phyloP scores from a whole-genome alignment of 2,113 vertebrate species.

The Tautogolabrus adspersus region DNA sequence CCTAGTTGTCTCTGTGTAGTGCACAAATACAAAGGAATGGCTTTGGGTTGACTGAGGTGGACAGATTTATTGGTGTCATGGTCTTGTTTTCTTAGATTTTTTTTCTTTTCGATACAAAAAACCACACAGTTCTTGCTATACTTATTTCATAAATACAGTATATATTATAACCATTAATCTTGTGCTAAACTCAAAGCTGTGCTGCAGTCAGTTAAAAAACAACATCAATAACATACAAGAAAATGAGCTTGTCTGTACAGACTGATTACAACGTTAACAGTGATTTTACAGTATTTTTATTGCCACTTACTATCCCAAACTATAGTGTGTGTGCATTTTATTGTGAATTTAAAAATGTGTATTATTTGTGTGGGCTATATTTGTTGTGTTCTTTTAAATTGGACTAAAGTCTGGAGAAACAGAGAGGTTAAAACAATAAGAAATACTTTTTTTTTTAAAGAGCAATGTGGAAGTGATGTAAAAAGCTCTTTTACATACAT shows the following conservation, averaged over 20 bases:
- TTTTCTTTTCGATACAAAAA: slow-evolving; percentile 62
- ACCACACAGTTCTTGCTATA: slow-evolving; percentile 60
- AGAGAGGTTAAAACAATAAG: slow-evolving; percentile 69
- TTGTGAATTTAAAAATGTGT: slow-evolving; percentile 6
- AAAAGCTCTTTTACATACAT: slow-evolving; percentile 68
- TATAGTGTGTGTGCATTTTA: slow-evolving; percentile 16
- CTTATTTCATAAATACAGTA: slow-evolving; percentile 74
- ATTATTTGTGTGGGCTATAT: slow-evolving; percentile 19
- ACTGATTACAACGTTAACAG: slow-evolving; percentile 65
- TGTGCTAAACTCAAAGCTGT: slow-evolving; percentile 77
- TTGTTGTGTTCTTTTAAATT: slow-evolving; percentile 12
- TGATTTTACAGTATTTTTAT: slow-evolving; percentile 65
- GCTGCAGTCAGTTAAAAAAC: slow-evolving; percentile 65
- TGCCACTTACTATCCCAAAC: slow-evolving; percentile 66
- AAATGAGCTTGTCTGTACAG: slow-evolving; percentile 40
- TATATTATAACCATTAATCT: slow-evolving; percentile 71
- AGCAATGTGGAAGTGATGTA: slow-evolving; percentile 47
- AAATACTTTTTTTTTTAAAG: slow-evolving; percentile 20
- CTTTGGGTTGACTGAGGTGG: slow-evolving; percentile 44
- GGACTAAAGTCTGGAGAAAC: slow-evolving; percentile 63
- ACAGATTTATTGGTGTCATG: slow-evolving; percentile 24
- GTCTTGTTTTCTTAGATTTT: slow-evolving; percentile 24
- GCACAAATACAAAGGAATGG: slow-evolving; percentile 51
- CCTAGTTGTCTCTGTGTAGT: slow-evolving; percentile 43
- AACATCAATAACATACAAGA: slow-evolving; percentile 58